Evolutionary conservation across 2,797 vertebrate species (phyloP), one percentile per base, ranked within the genome.

Genomic region (Columba guinea): DNA sequence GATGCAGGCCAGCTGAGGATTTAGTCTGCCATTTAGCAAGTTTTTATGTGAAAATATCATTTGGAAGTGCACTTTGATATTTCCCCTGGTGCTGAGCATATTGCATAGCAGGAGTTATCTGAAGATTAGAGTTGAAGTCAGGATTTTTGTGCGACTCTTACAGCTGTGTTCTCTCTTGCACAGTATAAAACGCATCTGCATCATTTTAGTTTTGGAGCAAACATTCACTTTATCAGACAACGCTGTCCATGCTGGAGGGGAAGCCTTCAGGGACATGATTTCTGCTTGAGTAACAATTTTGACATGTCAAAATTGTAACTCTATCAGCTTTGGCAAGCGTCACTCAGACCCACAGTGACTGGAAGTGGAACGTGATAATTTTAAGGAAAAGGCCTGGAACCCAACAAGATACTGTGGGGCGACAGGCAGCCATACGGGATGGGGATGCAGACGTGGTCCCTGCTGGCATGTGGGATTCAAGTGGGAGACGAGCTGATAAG

Each of bases 401-500:
- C 59, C 67, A 91, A 62, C 53, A 92, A 93, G 89, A 95, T 81
- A 41, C 68, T 49, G 27, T 5, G 2, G 32, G 41, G 20, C 2
- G 34, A 90, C 84, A 97, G 82, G 69, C 73, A 86, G 77, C 35
- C 3, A 7, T 73, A 68, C 2, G 18, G 89, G 74, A 63, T 63
- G 83, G 52, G 81, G 68, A 84, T 19, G 13, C 3, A 17, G 62
- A 71, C n/a, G 46, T 5, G 3, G 34, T 96, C 85, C 80, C 55
- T 94, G 89, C 89, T 39, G 74, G 87, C 59, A 53, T 77, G 56
- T 75, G 77, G 58, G 90, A 92, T 88, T 93, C 58, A 81, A 59
- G 35, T 91, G 91, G 80, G 83, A 95, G 84, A 95, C 84, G 62
- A 91, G 59, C 39, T 92, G 94, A 94, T 95, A 96, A 93, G 7